Percentiles rank a stretch among this genome's conserved stretches.
Evolutionary conservation across 2,797 vertebrate genomes (phyloP).

Genomic region (Chelon labrosus): DNA sequence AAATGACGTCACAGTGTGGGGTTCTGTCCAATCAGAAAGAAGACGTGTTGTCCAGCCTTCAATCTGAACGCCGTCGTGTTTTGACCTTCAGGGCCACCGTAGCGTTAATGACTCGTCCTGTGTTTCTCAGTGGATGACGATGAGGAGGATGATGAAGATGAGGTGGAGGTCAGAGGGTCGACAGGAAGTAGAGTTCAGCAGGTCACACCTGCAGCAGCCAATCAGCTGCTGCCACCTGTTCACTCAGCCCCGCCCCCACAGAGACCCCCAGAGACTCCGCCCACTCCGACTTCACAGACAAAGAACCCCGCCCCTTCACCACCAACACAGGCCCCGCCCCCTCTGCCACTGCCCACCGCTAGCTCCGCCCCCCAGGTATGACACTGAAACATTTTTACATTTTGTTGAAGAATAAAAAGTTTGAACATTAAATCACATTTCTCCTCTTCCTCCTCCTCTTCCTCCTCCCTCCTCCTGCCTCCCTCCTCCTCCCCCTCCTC

Average conservation of each 20-base stretch:
- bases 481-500: too few relatives aligned
- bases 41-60: too few relatives aligned
- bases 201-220: conserved; percentile 23
- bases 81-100: too few relatives aligned
- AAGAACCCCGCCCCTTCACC: neutral
- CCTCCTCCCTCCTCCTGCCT: too few relatives aligned
- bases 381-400: too few relatives aligned
- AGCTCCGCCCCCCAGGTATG: conserved; percentile 55
- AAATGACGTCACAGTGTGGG: too few relatives aligned
- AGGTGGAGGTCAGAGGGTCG: conserved; percentile 66
- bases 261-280: conserved; percentile 19
- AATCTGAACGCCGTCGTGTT: too few relatives aligned
- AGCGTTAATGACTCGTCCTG: neutral
- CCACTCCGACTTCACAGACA: neutral
- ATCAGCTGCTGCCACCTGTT: conserved; percentile 51
- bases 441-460: too few relatives aligned
- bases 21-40: too few relatives aligned
- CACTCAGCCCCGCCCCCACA: conserved; percentile 40
- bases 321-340: neutral
- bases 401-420: too few relatives aligned
- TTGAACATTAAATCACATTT: too few relatives aligned
- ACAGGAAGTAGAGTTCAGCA: conserved; percentile 22
- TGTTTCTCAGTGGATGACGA: conserved; percentile 65
- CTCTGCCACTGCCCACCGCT: neutral
- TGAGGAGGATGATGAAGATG: conserved; percentile 75